A percentile compares a stretch with the other conserved stretches of the same genome.
Conservation (phyloP, 2,888 invertebrate genomes). For the Diarsia brunnea region DNA sequence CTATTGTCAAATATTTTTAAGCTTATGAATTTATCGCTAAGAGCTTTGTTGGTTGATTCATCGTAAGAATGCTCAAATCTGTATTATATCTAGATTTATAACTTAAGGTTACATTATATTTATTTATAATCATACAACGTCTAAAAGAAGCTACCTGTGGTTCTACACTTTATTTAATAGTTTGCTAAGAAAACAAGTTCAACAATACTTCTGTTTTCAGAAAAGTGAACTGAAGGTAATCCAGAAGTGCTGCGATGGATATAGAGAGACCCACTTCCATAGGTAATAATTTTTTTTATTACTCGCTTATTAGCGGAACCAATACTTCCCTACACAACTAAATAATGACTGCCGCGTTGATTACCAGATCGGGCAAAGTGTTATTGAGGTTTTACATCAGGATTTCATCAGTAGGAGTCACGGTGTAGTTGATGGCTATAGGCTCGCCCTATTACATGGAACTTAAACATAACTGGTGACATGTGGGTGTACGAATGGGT, state of each 20-base stretch:
- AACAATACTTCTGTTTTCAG: background rate
- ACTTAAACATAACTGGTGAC: too few species aligned
- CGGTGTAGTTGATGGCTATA: too few species aligned
- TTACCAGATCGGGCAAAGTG: too few species aligned
- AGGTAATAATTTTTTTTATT: background rate
- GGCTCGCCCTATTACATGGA: too few species aligned
- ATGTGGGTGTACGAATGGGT: too few species aligned
- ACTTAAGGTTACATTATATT: too few species aligned
- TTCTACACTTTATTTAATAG: background rate
- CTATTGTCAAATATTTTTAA: background rate
- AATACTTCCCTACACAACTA: background rate
- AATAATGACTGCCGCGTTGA: too few species aligned
- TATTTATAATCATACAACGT: background rate
- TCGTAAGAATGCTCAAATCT: background rate
- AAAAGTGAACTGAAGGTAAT: background rate
- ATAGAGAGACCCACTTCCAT: background rate
- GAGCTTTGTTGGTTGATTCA: background rate
- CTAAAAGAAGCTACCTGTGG: background rate
- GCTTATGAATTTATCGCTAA: background rate
- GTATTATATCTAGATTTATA: background rate
- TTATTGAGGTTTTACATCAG: too few species aligned
- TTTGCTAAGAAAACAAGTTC: background rate
- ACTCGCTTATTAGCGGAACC: background rate
- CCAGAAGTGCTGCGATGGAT: slow-evolving; percentile 19
- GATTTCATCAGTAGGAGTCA: too few species aligned